A percentile compares a stretch with the other conserved stretches of the same genome.
phyloP scores from a whole-genome alignment of 2,797 vertebrate genomes.

The Schizopygopsis malacanthus region DNA sequence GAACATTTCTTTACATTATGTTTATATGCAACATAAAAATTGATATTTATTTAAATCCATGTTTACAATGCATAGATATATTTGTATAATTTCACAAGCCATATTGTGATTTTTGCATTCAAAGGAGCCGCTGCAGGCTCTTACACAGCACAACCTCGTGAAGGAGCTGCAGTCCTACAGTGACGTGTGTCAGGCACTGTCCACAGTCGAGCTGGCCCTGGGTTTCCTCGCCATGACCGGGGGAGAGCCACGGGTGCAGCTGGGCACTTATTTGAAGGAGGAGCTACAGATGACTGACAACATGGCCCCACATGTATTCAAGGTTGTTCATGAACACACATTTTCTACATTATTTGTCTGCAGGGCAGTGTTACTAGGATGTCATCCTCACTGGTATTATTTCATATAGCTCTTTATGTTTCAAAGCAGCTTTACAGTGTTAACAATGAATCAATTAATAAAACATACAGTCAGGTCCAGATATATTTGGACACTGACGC shows the following conservation, averaged over 20 bases:
- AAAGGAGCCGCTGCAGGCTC: constrained; percentile 59
- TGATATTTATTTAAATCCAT: no score
- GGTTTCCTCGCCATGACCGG: constrained; percentile 91
- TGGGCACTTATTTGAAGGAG: constrained; percentile 83
- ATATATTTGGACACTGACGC: no score
- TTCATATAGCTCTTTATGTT: no score
- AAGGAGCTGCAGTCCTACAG: constrained; percentile 90
- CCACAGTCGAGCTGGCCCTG: constrained; percentile 83
- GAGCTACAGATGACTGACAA: constrained; percentile 89
- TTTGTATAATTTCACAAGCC: no score
- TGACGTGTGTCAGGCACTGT: constrained; percentile 90
- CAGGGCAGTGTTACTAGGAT: background rate
- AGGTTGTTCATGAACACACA: constrained; percentile 74
- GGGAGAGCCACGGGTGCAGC: constrained; percentile 77
- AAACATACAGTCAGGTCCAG: no score
- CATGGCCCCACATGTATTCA: constrained; percentile 78
- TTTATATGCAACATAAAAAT: no score
- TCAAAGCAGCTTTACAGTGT: no score
- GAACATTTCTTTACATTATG: no score
- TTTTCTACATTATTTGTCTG: background rate
- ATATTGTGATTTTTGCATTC: background rate
- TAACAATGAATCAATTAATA: no score
- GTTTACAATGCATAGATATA: background rate
- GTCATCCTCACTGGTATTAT: no score
- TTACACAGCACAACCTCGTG: constrained; percentile 74